phyloP scores from a whole-genome alignment of 2,888 invertebrate genomes.

The Minunthozetes semirufus region DNA sequence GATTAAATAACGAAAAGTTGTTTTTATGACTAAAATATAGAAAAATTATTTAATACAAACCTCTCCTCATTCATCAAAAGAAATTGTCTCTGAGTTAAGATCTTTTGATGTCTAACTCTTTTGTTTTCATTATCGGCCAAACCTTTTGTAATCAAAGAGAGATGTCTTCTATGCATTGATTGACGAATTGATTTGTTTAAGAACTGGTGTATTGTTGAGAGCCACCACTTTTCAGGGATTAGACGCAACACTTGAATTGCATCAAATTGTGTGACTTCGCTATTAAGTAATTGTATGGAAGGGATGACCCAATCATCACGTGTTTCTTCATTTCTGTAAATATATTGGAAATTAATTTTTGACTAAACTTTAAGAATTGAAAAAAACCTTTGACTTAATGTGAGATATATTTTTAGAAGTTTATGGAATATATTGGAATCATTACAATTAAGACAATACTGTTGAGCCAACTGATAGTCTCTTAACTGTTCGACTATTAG shows the following conservation, averaged over 20 bases:
- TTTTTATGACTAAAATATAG: no score
- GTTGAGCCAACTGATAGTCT: conserved; percentile 52
- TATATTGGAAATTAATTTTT: neutral
- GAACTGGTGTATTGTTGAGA: conserved; percentile 50
- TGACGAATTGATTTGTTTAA: conserved; percentile 49
- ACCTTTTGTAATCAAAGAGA: conserved; percentile 48
- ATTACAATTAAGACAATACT: conserved; percentile 51
- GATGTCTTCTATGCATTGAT: conserved; percentile 48
- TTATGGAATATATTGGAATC: conserved; percentile 48
- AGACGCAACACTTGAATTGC: conserved; percentile 46
- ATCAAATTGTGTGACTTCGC: conserved; percentile 52
- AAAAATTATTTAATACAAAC: conserved; percentile 46
- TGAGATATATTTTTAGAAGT: conserved; percentile 50
- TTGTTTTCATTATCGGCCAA: conserved; percentile 50
- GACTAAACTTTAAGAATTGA: neutral
- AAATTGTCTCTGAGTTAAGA: conserved; percentile 46
- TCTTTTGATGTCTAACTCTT: conserved; percentile 46
- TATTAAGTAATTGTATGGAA: conserved; percentile 51
- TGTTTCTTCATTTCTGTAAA: neutral
- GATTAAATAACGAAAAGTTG: no score
- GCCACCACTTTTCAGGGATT: conserved; percentile 52
- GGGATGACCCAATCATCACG: conserved; percentile 47
- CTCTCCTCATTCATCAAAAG: conserved; percentile 49
- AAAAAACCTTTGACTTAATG: conserved; percentile 48
- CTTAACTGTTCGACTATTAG: conserved; percentile 52